Evolutionary conservation across 1,140 invertebrate species (phyloP).

Genomic region (Drosophila albomicans): DNA sequence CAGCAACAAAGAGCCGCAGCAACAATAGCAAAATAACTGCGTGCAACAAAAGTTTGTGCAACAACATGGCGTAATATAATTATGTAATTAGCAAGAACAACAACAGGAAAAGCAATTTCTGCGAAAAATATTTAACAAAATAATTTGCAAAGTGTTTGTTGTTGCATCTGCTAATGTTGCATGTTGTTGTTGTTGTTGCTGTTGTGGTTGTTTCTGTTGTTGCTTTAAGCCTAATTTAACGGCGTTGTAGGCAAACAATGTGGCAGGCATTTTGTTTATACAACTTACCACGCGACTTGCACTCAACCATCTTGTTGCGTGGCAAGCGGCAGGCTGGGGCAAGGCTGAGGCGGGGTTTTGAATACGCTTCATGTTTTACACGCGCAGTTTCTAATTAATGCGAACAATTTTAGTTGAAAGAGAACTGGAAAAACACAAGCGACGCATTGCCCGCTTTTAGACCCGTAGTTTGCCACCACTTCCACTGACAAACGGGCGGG

Average conservation of each 20-base stretch:
- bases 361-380: constrained; percentile 39
- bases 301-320: constrained; percentile 34
- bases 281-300: constrained; percentile 54
- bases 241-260: constrained; percentile 69
- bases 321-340: constrained; percentile 23
- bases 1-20: constrained; percentile 3
- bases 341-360: not conserved
- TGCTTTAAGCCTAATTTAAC: constrained; percentile 79
- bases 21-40: not conserved
- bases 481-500: not conserved
- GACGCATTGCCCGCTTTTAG: constrained; percentile 53
- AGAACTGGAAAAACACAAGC: constrained; percentile 36
- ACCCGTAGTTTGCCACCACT: constrained; percentile 17
- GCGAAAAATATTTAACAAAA: constrained; percentile 71
- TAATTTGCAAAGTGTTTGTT: constrained; percentile 52
- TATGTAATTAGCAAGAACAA: constrained; percentile 69
- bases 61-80: constrained; percentile 47
- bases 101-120: constrained; percentile 51
- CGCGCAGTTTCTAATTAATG: constrained; percentile 78
- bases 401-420: constrained; percentile 65
- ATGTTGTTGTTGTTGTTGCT: constrained; percentile 16
- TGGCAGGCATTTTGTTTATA: constrained; percentile 72
- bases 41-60: not conserved
- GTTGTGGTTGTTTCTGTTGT: constrained; percentile 32
- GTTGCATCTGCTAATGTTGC: constrained; percentile 21